phyloP scores from a whole-genome alignment of 2,113 vertebrate genomes.

The Kryptolebias marmoratus region DNA sequence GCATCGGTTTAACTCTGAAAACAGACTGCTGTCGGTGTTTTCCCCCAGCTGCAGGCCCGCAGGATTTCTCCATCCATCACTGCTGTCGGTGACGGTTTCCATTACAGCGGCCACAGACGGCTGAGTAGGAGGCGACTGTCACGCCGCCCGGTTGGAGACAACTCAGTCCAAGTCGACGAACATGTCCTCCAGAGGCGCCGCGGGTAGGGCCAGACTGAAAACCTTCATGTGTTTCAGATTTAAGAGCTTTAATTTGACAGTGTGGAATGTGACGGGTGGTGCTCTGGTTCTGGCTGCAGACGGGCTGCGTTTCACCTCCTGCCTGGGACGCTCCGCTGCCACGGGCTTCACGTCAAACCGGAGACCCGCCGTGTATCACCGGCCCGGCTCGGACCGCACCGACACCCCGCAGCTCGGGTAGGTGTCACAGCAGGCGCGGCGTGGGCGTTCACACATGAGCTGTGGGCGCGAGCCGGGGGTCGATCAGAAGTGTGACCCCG shows the following conservation, averaged over 20 bases:
- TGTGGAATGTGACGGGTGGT: background rate
- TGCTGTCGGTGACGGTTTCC: conserved; percentile 56
- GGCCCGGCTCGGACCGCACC: conserved; percentile 43
- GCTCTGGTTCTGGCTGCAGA: conserved; percentile 18
- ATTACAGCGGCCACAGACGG: conserved; percentile 68
- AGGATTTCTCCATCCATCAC: conserved; percentile 57
- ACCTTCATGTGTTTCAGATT: background rate
- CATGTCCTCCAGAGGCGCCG: conserved; percentile 20
- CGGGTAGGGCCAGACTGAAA: background rate
- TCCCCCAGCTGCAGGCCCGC: conserved; percentile 4
- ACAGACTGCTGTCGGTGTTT: conserved; percentile 12
- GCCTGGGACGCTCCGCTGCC: conserved; percentile 13
- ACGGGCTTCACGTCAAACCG: conserved; percentile 63
- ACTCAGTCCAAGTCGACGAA: conserved; percentile 27
- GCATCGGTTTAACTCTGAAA: too few relatives aligned
- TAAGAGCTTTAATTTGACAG: background rate
- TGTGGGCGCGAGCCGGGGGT: too few relatives aligned
- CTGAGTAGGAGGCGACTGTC: conserved; percentile 44
- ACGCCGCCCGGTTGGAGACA: conserved; percentile 17
- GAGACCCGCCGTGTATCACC: conserved; percentile 59
- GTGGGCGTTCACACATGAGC: background rate
- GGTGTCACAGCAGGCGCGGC: conserved; percentile 9
- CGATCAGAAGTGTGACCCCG: too few relatives aligned
- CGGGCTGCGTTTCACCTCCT: conserved; percentile 23
- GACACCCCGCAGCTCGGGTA: conserved; percentile 69